A percentile compares a stretch with the other conserved stretches of the same genome.
Evolutionary conservation across 2,888 invertebrate genomes (phyloP).

Genomic region (Coleophora flavipennella): DNA sequence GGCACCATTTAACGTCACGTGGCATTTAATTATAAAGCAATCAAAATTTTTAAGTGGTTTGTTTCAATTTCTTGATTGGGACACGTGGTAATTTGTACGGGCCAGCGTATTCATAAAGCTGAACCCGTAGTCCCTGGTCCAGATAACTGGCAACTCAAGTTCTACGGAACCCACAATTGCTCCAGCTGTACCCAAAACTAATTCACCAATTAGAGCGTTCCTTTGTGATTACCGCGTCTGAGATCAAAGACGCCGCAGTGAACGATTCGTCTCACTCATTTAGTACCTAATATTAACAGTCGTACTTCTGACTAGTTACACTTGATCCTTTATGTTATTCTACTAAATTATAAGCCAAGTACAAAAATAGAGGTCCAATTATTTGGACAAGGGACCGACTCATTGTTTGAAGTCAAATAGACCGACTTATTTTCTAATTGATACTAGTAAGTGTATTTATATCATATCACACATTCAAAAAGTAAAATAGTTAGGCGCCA

Average conservation of each 20-base stretch:
- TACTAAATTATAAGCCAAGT: background rate
- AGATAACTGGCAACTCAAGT: background rate
- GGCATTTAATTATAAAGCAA: no score
- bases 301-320: constrained; percentile 26
- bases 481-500: no score
- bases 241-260: constrained; percentile 57
- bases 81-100: no score
- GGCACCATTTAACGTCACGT: no score
- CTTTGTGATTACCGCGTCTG: constrained; percentile 43
- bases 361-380: constrained; percentile 6
- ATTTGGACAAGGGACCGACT: constrained; percentile 21
- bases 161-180: constrained; percentile 19
- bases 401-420: constrained; percentile 48
- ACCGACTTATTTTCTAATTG: constrained; percentile 58
- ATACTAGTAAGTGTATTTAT: constrained; percentile 23
- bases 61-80: no score
- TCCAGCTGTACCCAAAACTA: constrained; percentile 28
- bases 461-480: no score
- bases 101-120: no score
- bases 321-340: constrained; percentile 19
- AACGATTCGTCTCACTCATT: constrained; percentile 66
- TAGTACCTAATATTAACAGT: constrained; percentile 39
- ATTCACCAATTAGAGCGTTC: constrained; percentile 41
- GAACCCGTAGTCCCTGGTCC: no score
- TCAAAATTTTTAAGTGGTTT: no score